Conservation (phyloP, 2,797 vertebrate genomes). For the Tadarida brasiliensis region DNA sequence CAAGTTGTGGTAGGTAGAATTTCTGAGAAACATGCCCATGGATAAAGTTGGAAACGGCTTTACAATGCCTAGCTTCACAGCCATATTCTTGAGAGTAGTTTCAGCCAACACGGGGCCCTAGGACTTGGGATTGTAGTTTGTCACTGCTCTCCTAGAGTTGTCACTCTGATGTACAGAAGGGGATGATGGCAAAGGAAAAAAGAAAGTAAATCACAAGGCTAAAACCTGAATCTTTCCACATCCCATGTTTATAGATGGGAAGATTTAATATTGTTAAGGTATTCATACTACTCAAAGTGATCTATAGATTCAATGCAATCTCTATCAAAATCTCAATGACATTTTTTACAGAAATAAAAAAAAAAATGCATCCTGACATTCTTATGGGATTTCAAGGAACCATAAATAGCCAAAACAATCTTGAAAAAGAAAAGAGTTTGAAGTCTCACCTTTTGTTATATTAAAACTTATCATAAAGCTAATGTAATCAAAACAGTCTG, state of each 20-base stretch:
- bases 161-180: not conserved
- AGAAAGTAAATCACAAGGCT: not conserved
- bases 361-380: not conserved
- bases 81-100: not conserved
- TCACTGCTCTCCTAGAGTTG: not conserved
- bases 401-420: not conserved
- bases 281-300: not conserved
- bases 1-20: not conserved
- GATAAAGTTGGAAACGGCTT: not conserved
- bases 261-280: not conserved
- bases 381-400: not conserved
- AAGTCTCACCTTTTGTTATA: not conserved
- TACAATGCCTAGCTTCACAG: not conserved
- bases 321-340: not conserved
- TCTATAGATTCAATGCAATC: not conserved
- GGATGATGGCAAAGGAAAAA: not conserved
- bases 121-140: not conserved
- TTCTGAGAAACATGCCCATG: not conserved
- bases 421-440: not conserved
- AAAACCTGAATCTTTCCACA: not conserved
- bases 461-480: not conserved
- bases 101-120: not conserved
- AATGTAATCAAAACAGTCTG: not conserved
- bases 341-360: slow-evolving; percentile 7
- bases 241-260: not conserved